A percentile compares a stretch with the other conserved stretches of the same genome.
phyloP scores from a whole-genome alignment of 2,113 vertebrate species.

The Manacus vitellinus region DNA sequence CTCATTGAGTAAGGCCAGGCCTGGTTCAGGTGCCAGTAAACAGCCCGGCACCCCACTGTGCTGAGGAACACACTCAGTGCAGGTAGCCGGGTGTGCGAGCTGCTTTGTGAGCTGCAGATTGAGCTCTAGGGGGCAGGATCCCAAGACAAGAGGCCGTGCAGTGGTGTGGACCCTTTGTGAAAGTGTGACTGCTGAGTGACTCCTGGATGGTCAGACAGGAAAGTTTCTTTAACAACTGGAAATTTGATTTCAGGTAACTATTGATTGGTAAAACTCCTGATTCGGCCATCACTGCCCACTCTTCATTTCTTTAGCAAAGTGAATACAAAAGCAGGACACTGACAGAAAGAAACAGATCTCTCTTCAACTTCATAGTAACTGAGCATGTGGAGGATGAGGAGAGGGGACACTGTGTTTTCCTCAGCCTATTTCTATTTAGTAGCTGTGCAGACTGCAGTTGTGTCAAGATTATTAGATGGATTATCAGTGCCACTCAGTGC shows the following conservation, averaged over 20 bases:
- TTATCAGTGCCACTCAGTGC: not conserved
- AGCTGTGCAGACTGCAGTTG: not conserved
- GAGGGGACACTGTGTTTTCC: not conserved
- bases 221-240: not conserved
- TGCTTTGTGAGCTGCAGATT: not conserved
- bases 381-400: not conserved
- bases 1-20: not conserved
- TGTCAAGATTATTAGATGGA: not conserved
- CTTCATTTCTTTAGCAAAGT: not conserved
- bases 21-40: not conserved
- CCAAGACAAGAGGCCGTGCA: not conserved
- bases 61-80: not conserved
- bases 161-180: not conserved
- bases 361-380: not conserved
- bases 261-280: not conserved
- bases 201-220: not conserved
- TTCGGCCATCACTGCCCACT: accelerated
- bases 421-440: not conserved
- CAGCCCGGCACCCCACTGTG: not conserved
- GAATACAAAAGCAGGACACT: not conserved
- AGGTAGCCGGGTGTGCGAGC: not conserved
- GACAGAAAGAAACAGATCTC: not conserved
- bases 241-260: not conserved
- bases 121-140: not conserved
- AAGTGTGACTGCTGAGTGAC: not conserved